These are phyloP conservation scores for Rutpela maculata DNA, from an alignment of 2,888 invertebrate genomes.

Conservation along the genomic window DNA sequence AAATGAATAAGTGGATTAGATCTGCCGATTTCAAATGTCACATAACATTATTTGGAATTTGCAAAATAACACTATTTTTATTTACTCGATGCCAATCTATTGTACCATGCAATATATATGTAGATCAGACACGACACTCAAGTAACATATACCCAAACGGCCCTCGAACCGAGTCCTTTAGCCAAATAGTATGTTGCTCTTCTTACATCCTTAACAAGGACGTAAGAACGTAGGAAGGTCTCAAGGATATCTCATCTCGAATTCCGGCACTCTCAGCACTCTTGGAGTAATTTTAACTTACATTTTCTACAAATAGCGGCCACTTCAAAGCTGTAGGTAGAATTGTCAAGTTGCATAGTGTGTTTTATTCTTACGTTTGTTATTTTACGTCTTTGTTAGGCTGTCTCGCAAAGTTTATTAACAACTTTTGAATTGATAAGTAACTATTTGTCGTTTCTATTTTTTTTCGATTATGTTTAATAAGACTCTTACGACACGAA, in stretches of 20 bases:
- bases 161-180: slow-evolving; percentile 3
- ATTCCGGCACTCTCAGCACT: slow-evolving; percentile 13
- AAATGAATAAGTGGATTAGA: no score
- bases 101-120: slow-evolving; percentile 13
- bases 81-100: not conserved
- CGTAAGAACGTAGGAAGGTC: slow-evolving; percentile 16
- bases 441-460: no score
- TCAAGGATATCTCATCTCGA: slow-evolving; percentile 27
- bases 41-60: not conserved
- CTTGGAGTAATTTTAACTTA: slow-evolving; percentile 9
- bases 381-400: not conserved
- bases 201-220: slow-evolving; percentile 27
- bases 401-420: no score
- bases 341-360: not conserved
- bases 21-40: no score
- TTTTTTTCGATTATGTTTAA: no score
- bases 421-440: no score
- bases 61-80: not conserved
- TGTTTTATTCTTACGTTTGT: not conserved
- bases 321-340: not conserved
- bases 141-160: slow-evolving; percentile 26
- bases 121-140: slow-evolving; percentile 7
- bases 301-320: slow-evolving; percentile 9
- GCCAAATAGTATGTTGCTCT: not conserved
- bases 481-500: no score